Evolutionary conservation across 2,888 invertebrate species (phyloP).

Genomic region (Orthosia gracilis): DNA sequence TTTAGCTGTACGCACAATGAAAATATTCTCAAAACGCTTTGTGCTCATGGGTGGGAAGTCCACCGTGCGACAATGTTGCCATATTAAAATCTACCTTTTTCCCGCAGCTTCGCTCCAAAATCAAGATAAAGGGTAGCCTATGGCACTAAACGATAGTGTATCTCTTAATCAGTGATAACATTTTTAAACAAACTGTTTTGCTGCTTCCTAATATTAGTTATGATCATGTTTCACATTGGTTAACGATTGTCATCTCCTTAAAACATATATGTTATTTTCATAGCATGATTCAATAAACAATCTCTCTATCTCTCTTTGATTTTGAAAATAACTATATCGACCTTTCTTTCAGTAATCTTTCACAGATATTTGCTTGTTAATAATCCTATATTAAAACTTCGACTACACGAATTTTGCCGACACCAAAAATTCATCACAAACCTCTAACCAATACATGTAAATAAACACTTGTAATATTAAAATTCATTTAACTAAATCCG

Average conservation of each 20-base stretch:
- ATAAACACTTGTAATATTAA: constrained; percentile 4
- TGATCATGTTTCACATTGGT: too few species aligned
- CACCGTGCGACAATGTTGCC: too few species aligned
- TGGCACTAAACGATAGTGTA: not conserved
- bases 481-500: not conserved
- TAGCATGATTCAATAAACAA: not conserved
- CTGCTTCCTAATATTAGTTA: too few species aligned
- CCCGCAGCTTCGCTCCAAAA: not conserved
- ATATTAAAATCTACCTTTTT: not conserved
- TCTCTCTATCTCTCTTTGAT: too few species aligned
- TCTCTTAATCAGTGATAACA: not conserved
- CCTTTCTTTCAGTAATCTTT: not conserved
- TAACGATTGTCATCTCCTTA: too few species aligned
- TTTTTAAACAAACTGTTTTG: not conserved
- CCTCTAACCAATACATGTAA: not conserved
- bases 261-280: too few species aligned
- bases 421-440: not conserved
- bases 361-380: constrained; percentile 26
- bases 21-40: too few species aligned
- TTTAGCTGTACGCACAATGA: too few species aligned
- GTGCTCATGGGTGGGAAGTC: too few species aligned
- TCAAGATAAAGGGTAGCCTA: not conserved
- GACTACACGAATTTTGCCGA: constrained; percentile 24
- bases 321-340: constrained; percentile 15
- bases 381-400: constrained; percentile 27